A percentile compares a stretch with the other conserved stretches of the same genome.
Evolutionary conservation across 2,113 vertebrate genomes (phyloP).

Genomic region (Rhinopomastus cyanomelas): DNA sequence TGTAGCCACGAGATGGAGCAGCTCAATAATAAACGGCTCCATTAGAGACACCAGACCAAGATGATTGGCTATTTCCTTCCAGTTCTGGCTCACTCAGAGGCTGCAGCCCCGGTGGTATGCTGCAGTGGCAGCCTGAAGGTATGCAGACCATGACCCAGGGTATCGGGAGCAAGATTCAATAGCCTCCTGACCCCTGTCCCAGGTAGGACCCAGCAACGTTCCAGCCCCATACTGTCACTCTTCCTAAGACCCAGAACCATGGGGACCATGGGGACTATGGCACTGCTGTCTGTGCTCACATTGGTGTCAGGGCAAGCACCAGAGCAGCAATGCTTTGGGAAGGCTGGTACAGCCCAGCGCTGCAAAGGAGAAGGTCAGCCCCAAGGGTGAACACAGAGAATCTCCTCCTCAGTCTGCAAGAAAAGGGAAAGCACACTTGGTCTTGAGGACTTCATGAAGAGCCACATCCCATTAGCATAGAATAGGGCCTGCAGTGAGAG

Average conservation of each 20-base stretch:
- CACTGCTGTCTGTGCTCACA: not conserved
- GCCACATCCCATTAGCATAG: not conserved
- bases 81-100: not conserved
- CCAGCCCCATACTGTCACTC: not conserved
- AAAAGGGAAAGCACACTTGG: not conserved
- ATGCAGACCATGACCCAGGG: not conserved
- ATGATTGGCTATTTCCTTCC: not conserved
- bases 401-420: not conserved
- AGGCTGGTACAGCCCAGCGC: not conserved
- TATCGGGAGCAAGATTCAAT: not conserved
- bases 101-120: not conserved
- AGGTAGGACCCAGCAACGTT: not conserved
- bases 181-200: not conserved
- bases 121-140: not conserved
- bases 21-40: not conserved
- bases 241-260: not conserved
- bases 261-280: too few relatives aligned
- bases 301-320: not conserved
- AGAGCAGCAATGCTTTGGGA: not conserved
- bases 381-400: not conserved
- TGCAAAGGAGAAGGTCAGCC: not conserved
- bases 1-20: slow-evolving; percentile 54
- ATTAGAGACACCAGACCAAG: not conserved
- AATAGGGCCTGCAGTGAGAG: not conserved
- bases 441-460: not conserved